phyloP scores from a whole-genome alignment of 2,113 vertebrate genomes.

The Capricornis sumatraensis region DNA sequence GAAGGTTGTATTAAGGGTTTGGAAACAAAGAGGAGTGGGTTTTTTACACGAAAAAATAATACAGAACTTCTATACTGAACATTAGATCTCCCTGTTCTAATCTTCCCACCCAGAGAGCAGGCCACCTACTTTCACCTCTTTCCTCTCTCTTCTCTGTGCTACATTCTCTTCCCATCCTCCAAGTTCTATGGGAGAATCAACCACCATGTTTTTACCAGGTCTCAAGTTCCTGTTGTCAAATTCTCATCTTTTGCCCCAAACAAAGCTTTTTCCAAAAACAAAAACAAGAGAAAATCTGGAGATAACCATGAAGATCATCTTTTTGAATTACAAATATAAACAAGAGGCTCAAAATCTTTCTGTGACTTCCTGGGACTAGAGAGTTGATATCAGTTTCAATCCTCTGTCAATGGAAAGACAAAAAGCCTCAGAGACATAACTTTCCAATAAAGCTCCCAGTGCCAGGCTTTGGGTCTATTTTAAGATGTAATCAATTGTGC shows the following conservation, averaged over 20 bases:
- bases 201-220: not conserved
- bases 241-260: not conserved
- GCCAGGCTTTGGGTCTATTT: not conserved
- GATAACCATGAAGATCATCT: not conserved
- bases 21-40: not conserved
- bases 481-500: slow-evolving; percentile 41
- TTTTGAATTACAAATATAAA: not conserved
- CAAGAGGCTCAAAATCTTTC: not conserved
- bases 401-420: not conserved
- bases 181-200: not conserved
- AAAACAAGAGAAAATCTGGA: not conserved
- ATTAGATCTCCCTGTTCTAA: not conserved
- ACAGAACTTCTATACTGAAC: not conserved
- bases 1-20: not conserved
- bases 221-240: not conserved
- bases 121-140: not conserved
- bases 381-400: not conserved
- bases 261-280: not conserved
- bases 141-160: not conserved
- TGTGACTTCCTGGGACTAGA: not conserved
- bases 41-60: not conserved
- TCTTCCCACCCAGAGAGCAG: not conserved
- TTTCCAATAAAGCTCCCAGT: not conserved
- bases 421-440: not conserved
- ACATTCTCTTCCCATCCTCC: not conserved